phyloP scores from a whole-genome alignment of 2,888 invertebrate genomes.

The Folsomia manolachei region DNA sequence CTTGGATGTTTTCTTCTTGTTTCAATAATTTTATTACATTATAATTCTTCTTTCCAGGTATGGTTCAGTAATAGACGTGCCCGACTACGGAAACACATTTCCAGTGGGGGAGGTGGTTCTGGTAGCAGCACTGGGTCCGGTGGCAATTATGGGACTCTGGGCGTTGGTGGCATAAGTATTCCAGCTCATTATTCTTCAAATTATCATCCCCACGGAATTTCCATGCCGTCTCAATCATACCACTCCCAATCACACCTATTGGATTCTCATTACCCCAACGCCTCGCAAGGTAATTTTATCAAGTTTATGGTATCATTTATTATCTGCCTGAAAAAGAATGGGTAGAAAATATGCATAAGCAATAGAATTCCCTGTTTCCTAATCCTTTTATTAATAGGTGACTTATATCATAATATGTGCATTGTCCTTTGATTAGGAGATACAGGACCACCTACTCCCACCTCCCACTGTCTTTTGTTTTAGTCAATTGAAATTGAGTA shows the following conservation, averaged over 20 bases:
- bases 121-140: constrained; percentile 48
- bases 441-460: neutral
- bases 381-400: too few relatives aligned
- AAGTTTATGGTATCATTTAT: too few relatives aligned
- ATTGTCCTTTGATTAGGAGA: too few relatives aligned
- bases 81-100: constrained; percentile 79
- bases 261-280: neutral
- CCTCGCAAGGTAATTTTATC: neutral
- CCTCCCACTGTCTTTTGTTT: neutral
- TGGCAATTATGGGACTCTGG: constrained; percentile 16
- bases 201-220: neutral
- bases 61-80: constrained; percentile 98
- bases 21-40: neutral
- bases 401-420: too few relatives aligned
- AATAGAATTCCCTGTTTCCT: too few relatives aligned
- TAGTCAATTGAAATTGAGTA: neutral
- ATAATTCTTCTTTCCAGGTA: constrained; percentile 61
- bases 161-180: constrained; percentile 51
- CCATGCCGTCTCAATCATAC: neutral
- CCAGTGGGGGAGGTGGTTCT: constrained; percentile 58
- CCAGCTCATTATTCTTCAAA: constrained; percentile 51
- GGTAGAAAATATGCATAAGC: too few relatives aligned
- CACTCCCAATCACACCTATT: neutral
- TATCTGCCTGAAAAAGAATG: too few relatives aligned
- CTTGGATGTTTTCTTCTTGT: neutral